phyloP scores from a whole-genome alignment of 2,888 invertebrate genomes.

The Drosophila infuscata region DNA sequence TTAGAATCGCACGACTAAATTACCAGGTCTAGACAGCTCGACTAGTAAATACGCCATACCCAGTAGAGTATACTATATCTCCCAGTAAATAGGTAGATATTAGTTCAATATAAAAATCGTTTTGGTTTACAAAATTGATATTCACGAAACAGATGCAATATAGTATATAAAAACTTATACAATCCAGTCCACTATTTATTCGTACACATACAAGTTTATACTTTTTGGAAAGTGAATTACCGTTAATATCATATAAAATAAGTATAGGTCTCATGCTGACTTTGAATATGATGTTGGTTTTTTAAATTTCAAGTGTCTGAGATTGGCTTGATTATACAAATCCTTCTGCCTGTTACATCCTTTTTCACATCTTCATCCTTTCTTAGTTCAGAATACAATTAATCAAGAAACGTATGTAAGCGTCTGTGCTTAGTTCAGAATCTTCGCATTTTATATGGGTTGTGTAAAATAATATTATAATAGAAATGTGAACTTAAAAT shows the following conservation, averaged over 20 bases:
- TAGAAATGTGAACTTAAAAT: too few species aligned
- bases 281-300: neutral
- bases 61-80: neutral
- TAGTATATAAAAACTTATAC: neutral
- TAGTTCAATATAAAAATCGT: neutral
- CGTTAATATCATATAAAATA: neutral
- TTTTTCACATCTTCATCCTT: neutral
- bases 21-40: neutral
- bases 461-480: neutral
- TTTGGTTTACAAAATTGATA: too few species aligned
- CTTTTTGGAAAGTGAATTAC: neutral
- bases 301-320: neutral
- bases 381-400: neutral
- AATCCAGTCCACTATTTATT: neutral
- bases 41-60: neutral
- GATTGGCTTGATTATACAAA: neutral
- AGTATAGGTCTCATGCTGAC: neutral
- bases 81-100: neutral
- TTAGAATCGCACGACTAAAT: neutral
- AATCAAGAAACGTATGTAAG: neutral
- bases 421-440: neutral
- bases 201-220: neutral
- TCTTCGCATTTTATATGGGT: neutral
- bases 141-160: neutral
- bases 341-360: neutral